Percentiles rank a stretch among this genome's conserved stretches.
phyloP scores from a whole-genome alignment of 2,888 invertebrate genomes.

The Pasiphila rectangulata region DNA sequence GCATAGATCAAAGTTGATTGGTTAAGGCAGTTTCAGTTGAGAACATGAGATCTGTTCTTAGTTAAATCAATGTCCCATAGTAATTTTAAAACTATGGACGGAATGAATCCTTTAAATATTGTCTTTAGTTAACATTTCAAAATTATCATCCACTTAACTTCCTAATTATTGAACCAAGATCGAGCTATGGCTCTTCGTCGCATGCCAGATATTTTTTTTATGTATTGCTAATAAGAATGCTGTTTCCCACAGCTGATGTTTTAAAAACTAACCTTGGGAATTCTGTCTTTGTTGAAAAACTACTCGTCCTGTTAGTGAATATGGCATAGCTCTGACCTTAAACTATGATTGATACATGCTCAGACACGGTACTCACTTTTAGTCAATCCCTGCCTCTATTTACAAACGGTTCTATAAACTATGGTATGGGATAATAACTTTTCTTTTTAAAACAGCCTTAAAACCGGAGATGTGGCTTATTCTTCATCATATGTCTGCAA shows the following conservation, averaged over 20 bases:
- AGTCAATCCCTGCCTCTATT: constrained; percentile 41
- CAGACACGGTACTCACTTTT: constrained; percentile 2
- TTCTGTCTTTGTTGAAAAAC: background rate
- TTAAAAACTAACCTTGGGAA: background rate
- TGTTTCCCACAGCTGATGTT: no score
- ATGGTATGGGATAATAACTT: constrained; percentile 49
- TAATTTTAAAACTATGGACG: background rate
- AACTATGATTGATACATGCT: background rate
- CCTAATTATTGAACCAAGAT: background rate
- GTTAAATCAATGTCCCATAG: background rate
- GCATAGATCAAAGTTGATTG: background rate
- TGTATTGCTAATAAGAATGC: no score
- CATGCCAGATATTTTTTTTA: no score
- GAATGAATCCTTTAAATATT: background rate
- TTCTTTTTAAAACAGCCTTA: constrained; percentile 67
- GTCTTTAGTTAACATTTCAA: background rate
- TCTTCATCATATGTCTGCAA: constrained; percentile 92
- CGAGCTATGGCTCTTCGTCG: no score
- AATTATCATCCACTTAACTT: background rate
- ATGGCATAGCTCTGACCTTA: no score
- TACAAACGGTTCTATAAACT: constrained; percentile 60
- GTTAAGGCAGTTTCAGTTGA: background rate
- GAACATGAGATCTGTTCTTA: no score
- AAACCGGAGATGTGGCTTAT: constrained; percentile 92
- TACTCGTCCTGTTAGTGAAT: no score